Evolutionary conservation across 1,140 invertebrate genomes (phyloP), one percentile per base, ranked within the genome.

Genomic region (Pseudobourletiella spinata): DNA sequence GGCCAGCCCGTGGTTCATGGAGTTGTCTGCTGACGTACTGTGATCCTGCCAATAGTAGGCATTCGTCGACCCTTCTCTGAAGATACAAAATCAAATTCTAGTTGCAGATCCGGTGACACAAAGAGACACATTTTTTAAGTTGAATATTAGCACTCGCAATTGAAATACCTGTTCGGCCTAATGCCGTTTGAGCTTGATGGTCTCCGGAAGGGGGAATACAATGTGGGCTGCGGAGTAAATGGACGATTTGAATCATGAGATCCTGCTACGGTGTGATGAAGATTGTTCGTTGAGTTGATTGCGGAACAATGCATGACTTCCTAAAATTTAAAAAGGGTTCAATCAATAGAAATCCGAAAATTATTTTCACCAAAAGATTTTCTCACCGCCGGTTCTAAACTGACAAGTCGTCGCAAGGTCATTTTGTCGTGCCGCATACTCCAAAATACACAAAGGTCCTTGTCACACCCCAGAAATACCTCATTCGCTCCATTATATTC

Each of bases 361-460:
- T n/a, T n/a, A n/a, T n/a, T n/a, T n/a, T n/a, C n/a, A n/a, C n/a
- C n/a, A n/a, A n/a, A n/a, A 48, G 20, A 22, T 48, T 15, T 48
- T 20, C 57, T 25, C 32, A 64, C 63, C 18, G 44, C 44, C 16
- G 60, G 60, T 11, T 61, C 51, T 35, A 65, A 52, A 22, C 57
- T 56, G 4, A 35, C 20, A 15, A 70, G 24, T 2, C 68, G 59
- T 11, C 65, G 46, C 25, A 70, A 22, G 32, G 59, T 56, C 3
- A 70, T 48, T 50, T 61, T 65, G 46, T 66, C 59, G 39, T 65
- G 61, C 24, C 54, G 30, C 6, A 64, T n/a, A 52, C 54, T 65
- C 68, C 68, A 70, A 48, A 70, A 70, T 2, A 70, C 56, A 25
- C 61, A 65, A 3, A 70, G 11, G 44, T 70, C 65, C n/a, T 64